Evolutionary conservation across 2,888 invertebrate genomes (phyloP), one percentile per base, ranked within the genome.

Genomic region (Oegoconia quadripuncta): DNA sequence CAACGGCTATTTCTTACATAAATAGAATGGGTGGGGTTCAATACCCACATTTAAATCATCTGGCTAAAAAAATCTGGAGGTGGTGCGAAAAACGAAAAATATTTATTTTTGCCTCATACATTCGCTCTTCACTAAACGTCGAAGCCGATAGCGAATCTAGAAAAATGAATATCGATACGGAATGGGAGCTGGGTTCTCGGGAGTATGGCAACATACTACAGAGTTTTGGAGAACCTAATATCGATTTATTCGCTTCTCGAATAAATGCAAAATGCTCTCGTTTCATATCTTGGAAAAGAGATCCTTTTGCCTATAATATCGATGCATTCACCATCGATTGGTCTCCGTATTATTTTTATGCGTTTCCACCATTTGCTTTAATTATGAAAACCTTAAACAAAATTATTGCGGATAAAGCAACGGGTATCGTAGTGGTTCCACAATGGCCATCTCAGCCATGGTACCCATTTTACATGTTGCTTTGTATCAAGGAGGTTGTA

Each of bases 311-410:
- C 3, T 38, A 11, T 31, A 22, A 31, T 1, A 32, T 35, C n/a
- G 23, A 42, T 29, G 37, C 42, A 0, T 42, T 42, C 27, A 42
- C 42, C 8, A 18, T 42, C 11, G 2, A 13, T 11, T 42, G 37
- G 38, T n/a, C n/a, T n/a, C n/a, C n/a, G n/a, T n/a, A n/a, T n/a
- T n/a, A n/a, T n/a, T n/a, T n/a, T n/a, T n/a, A 38, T 27, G 38
- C 34, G 7, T 42, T 42, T 31, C 42, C 42, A n/a, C n/a, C n/a
- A n/a, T n/a, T n/a, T n/a, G n/a, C n/a, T n/a, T n/a, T n/a, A n/a
- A n/a, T n/a, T n/a, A 12, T 42, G 13, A 44, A 38, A 34, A 25
- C 37, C 13, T 27, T 44, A n/a, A 8, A 18, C 7, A 44, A 44
- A 40, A 37, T 44, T n/a, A n/a, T n/a, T n/a, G n/a, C n/a, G n/a